phyloP scores from a whole-genome alignment of 2,888 invertebrate genomes.

The Heliconius ismenius region DNA sequence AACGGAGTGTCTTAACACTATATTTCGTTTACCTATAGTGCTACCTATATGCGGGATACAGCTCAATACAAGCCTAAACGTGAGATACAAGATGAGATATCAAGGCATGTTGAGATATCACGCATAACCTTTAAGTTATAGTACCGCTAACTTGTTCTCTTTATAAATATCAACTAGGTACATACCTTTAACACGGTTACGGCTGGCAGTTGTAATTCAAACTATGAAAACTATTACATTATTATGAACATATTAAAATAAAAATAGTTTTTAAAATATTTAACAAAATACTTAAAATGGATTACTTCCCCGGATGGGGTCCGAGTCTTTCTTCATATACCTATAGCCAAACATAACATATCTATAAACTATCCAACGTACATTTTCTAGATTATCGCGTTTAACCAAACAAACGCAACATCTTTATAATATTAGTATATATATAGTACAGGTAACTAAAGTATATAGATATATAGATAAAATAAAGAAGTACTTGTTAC shows the following conservation, averaged over 20 bases:
- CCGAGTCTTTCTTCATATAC: too few species aligned
- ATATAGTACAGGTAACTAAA: neutral
- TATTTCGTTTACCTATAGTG: too few species aligned
- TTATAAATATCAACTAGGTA: neutral
- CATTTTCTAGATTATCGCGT: too few species aligned
- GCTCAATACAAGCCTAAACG: neutral
- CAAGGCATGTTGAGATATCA: neutral
- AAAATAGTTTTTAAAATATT: too few species aligned
- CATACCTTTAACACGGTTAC: neutral
- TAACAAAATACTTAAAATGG: too few species aligned
- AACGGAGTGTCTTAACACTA: too few species aligned
- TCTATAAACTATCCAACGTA: too few species aligned
- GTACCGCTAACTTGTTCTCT: neutral
- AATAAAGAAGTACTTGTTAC: conserved; percentile 7
- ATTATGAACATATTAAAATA: neutral
- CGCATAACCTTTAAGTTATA: neutral
- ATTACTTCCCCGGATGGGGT: too few species aligned
- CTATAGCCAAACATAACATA: too few species aligned
- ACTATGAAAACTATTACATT: neutral
- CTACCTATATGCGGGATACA: too few species aligned
- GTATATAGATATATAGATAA: neutral
- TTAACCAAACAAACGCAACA: neutral
- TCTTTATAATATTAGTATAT: neutral
- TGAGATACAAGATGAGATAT: neutral
- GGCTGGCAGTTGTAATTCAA: neutral